A percentile compares a stretch with the other conserved stretches of the same genome.
Evolutionary conservation across 1,140 invertebrate species (phyloP).

Genomic region (Sycophaga agraensis): DNA sequence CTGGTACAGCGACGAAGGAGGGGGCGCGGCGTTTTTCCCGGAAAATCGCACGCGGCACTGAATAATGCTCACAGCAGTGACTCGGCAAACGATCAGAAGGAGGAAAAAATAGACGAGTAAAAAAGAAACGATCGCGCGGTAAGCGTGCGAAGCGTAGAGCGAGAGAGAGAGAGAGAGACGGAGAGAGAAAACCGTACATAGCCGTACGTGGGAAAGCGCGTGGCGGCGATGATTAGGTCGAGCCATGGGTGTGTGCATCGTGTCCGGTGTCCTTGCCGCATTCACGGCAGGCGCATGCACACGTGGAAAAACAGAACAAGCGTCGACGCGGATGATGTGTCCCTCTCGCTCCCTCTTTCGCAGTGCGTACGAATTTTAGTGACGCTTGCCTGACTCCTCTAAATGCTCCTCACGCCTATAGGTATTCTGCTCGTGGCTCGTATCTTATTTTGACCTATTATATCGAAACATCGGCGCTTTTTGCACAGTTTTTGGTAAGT

Average conservation of each 20-base stretch:
- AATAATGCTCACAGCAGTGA: background rate
- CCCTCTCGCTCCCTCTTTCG: too few species aligned
- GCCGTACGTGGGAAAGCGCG: slow-evolving; percentile 35
- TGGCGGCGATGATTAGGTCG: slow-evolving; percentile 34
- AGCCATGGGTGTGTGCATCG: slow-evolving; percentile 35
- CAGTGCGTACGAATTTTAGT: slow-evolving; percentile 6
- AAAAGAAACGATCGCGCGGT: background rate
- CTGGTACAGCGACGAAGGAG: too few species aligned
- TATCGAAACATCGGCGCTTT: too few species aligned
- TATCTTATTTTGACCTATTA: too few species aligned
- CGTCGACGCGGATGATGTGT: too few species aligned
- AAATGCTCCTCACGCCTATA: background rate
- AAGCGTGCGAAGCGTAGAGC: background rate
- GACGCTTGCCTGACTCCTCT: slow-evolving; percentile 2
- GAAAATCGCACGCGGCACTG: too few species aligned
- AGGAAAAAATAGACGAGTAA: too few species aligned
- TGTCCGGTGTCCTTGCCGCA: slow-evolving; percentile 42
- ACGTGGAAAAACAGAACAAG: slow-evolving; percentile 14
- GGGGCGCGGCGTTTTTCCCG: too few species aligned
- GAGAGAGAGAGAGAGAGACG: background rate
- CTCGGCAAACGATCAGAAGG: background rate
- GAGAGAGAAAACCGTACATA: background rate
- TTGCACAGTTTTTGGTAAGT: too few species aligned
- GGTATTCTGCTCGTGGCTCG: too few species aligned
- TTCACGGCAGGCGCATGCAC: slow-evolving; percentile 16